Conservation (phyloP, 2,888 invertebrate genomes). For the Allygus modestus region DNA sequence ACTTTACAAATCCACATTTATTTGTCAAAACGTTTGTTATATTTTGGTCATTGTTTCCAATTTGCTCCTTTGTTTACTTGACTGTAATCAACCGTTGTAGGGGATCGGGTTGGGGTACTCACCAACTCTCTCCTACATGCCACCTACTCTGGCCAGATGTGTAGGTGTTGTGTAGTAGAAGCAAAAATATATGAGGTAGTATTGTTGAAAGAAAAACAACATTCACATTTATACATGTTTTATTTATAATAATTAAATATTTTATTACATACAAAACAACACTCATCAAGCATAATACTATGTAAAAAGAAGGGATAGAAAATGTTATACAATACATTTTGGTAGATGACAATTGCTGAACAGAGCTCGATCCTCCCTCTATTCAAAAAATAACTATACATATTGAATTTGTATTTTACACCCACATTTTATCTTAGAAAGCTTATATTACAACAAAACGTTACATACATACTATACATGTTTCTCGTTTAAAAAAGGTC, state of each 20-base stretch:
- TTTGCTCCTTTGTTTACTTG: too few species aligned
- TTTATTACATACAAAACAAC: conserved; percentile 57
- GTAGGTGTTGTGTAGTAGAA: too few species aligned
- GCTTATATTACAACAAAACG: conserved; percentile 22
- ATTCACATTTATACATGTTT: conserved; percentile 46
- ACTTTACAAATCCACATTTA: too few species aligned
- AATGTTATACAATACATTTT: conserved; percentile 44
- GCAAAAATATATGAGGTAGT: not conserved
- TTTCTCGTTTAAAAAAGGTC: not conserved
- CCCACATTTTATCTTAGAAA: not conserved
- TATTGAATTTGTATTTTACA: not conserved
- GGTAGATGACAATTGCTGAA: conserved; percentile 1
- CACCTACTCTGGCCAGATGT: too few species aligned
- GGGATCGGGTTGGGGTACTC: too few species aligned
- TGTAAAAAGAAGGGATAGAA: conserved; percentile 36
- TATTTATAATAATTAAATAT: conserved; percentile 52
- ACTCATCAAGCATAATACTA: conserved; percentile 50
- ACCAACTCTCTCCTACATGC: too few species aligned
- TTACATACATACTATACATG: conserved; percentile 17
- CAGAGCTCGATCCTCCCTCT: not conserved
- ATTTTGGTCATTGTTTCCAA: too few species aligned
- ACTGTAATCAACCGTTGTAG: too few species aligned
- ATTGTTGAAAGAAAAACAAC: not conserved
- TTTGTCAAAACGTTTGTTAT: too few species aligned
- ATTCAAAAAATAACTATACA: not conserved